Evolutionary conservation across 2,888 invertebrate genomes (phyloP), one percentile per base, ranked within the genome.

Genomic region (Pammene fasciana): DNA sequence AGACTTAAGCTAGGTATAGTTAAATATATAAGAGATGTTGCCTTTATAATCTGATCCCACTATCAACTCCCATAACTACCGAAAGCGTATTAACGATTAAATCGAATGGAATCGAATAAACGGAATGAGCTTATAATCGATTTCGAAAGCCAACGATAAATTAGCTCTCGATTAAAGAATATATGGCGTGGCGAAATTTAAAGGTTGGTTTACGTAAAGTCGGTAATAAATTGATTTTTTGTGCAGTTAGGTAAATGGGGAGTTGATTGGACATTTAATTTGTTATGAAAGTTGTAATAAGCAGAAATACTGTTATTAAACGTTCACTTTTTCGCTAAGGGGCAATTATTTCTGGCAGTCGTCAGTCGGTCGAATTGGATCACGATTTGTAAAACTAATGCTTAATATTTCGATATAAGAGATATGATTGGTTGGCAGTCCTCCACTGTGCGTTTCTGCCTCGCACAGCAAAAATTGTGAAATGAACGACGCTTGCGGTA

Each of bases 81-180:
- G 16, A 36, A 62, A 45, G 52, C 26, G n/a, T 14, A 55, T 55
- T 52, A 57, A 45, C 57, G 57, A 57, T 68, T 67, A 41, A 60
- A 62, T 50, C n/a, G 55, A 67, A 61, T 52, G 62, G 34, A 60
- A 67, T 56, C 46, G 36, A 62, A 62, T 62, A 62, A 62, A 52
- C n/a, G 50, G 41, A 52, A 18, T 52, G 50, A 62, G 41, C 52
- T 50, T 62, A 62, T 52, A 62, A 62, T 62, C 56, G 46, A 56
- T 61, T 57, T 68, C 57, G 68, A 68, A 68, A 68, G 57, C 36
- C 43, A 45, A 9, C 68, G 50, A 62, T 68, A 64, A 64, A 43
- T 68, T 57, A 52, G 43, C 34, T 36, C 48, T 36, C 57, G 50
- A 68, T 64, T 64, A 57, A 59, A 57, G 45, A 41, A 14, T 50